phyloP scores from a whole-genome alignment of 2,113 vertebrate genomes.

The Phalacrocorax aristotelis region DNA sequence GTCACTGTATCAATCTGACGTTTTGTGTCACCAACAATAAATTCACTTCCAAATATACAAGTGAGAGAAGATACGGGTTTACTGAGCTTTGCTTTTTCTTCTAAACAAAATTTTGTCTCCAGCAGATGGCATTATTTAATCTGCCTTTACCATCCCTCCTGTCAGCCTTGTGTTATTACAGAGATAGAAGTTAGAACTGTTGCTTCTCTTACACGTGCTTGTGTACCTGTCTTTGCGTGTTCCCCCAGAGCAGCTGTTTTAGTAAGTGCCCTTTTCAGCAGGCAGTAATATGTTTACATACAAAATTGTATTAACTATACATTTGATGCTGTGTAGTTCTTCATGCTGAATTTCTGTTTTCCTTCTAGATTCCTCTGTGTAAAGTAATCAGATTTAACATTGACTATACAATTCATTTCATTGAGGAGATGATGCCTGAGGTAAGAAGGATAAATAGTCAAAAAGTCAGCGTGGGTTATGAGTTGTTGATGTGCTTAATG shows the following conservation, averaged over 20 bases:
- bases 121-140: slow-evolving; percentile 74
- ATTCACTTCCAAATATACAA: background rate
- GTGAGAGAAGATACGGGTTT: background rate
- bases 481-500: background rate
- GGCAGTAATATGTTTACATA: background rate
- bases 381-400: slow-evolving; percentile 99
- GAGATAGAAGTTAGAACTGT: background rate
- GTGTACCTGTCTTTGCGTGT: background rate
- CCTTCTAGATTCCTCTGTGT: slow-evolving; percentile 92
- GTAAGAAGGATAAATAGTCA: slow-evolving; percentile 76
- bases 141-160: background rate
- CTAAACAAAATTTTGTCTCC: slow-evolving; percentile 35
- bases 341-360: slow-evolving; percentile 37
- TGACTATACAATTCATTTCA: slow-evolving; percentile 99
- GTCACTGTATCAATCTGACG: background rate
- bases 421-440: slow-evolving; percentile 98
- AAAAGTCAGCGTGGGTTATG: background rate
- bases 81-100: background rate
- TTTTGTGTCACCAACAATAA: background rate
- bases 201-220: background rate
- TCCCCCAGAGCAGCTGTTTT: background rate
- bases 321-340: background rate
- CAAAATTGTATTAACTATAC: background rate
- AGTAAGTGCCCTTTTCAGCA: background rate
- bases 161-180: background rate